A percentile compares a stretch with the other conserved stretches of the same genome.
phyloP scores from a whole-genome alignment of 2,888 invertebrate species.

The Tenodera sinensis region DNA sequence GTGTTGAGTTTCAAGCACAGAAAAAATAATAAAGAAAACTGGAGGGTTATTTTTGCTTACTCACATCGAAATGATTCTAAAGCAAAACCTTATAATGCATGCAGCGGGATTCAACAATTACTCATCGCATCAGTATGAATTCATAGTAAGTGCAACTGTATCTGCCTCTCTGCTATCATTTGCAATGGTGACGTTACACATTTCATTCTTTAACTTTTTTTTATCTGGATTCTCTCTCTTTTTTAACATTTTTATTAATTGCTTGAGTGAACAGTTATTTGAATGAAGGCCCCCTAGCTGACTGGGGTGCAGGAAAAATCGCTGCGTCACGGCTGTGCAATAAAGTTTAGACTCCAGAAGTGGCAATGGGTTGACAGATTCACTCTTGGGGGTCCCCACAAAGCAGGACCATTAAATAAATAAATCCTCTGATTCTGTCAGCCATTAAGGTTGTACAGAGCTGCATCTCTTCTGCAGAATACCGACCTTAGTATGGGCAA shows the following conservation, averaged over 20 bases:
- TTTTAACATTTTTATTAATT: slow-evolving; percentile 18
- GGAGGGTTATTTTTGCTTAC: not conserved
- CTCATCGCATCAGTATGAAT: not conserved
- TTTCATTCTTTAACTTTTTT: slow-evolving; percentile 19
- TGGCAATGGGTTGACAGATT: not conserved
- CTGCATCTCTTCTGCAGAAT: too few species aligned
- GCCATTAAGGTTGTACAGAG: not conserved
- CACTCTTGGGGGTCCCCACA: not conserved
- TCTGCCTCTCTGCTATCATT: not conserved
- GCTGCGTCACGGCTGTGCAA: slow-evolving; percentile 17
- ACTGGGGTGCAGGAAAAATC: not conserved
- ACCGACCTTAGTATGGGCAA: too few species aligned
- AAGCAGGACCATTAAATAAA: not conserved
- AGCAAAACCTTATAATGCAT: not conserved
- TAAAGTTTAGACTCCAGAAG: not conserved
- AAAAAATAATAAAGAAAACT: not conserved
- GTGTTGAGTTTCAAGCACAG: not conserved
- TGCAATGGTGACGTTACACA: slow-evolving; percentile 21
- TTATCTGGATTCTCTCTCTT: not conserved
- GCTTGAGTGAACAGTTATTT: slow-evolving; percentile 21
- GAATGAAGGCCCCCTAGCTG: not conserved
- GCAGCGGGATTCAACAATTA: not conserved
- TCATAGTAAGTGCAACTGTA: not conserved
- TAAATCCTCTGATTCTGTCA: not conserved
- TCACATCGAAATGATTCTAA: not conserved